phyloP scores from a whole-genome alignment of 2,888 invertebrate genomes.

The Ophioninae sp. region DNA sequence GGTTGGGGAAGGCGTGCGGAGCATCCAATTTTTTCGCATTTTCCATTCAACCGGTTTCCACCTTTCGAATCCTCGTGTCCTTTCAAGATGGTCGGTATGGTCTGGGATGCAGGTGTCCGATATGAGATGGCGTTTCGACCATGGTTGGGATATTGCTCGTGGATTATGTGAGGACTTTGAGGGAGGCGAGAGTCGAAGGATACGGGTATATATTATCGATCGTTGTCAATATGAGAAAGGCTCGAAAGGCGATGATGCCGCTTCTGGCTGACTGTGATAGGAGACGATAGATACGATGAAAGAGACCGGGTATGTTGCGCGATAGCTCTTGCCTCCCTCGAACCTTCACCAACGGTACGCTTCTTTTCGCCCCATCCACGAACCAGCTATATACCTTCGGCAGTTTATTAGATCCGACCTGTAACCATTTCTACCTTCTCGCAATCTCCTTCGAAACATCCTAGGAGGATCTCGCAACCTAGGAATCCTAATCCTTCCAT shows the following conservation, averaged over 20 bases:
- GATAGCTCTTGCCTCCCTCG: conserved; percentile 20
- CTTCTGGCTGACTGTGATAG: conserved; percentile 44
- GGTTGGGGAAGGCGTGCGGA: conserved; percentile 10
- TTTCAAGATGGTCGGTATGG: conserved; percentile 17
- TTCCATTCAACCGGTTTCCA: conserved; percentile 33
- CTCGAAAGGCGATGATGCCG: conserved; percentile 55
- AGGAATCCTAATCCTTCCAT: conserved; percentile 30
- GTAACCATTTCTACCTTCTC: conserved; percentile 52
- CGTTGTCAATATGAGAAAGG: conserved; percentile 71
- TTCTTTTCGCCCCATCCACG: conserved; percentile 36
- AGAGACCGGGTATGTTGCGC: conserved; percentile 30
- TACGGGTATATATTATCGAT: conserved; percentile 71
- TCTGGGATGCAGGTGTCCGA: conserved; percentile 70
- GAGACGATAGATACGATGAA: conserved; percentile 45
- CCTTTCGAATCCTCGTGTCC: conserved; percentile 26
- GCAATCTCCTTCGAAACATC: conserved; percentile 40
- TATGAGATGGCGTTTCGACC: conserved; percentile 71
- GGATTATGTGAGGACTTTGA: conserved; percentile 69
- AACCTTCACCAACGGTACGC: conserved; percentile 22
- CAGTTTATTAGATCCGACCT: conserved; percentile 69
- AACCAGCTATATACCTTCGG: conserved; percentile 25
- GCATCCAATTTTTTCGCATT: conserved; percentile 9
- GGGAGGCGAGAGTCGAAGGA: conserved; percentile 59
- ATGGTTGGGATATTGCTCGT: conserved; percentile 72
- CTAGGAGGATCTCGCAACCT: conserved; percentile 7